Percentiles rank a stretch among this genome's conserved stretches.
phyloP scores from a whole-genome alignment of 2,888 invertebrate genomes.

The Agrilus cyanescens region DNA sequence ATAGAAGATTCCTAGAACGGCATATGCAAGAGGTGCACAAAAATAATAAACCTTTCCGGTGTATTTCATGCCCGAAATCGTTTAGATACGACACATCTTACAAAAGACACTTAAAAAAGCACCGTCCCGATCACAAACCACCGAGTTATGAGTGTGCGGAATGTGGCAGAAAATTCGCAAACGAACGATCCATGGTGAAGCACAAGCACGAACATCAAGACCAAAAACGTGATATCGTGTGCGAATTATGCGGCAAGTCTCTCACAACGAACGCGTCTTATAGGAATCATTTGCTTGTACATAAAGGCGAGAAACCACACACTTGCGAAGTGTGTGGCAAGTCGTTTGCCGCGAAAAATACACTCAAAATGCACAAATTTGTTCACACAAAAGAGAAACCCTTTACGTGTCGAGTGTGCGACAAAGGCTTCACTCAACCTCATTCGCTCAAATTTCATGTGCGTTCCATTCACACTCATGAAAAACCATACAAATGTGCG shows the following conservation, averaged over 20 bases:
- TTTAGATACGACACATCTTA: too few species aligned
- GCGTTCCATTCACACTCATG: conserved; percentile 6
- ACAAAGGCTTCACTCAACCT: conserved; percentile 11
- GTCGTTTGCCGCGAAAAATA: conserved; percentile 18
- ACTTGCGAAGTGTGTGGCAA: conserved; percentile 17
- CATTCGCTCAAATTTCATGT: conserved; percentile 8
- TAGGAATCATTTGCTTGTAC: conserved; percentile 11
- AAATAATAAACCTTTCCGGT: too few species aligned
- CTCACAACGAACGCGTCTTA: conserved; percentile 11
- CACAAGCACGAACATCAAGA: too few species aligned
- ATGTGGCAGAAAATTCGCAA: too few species aligned
- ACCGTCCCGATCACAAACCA: too few species aligned
- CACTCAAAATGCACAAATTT: conserved; percentile 18
- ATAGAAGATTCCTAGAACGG: too few species aligned
- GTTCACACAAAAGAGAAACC: conserved; percentile 18
- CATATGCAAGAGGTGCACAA: too few species aligned
- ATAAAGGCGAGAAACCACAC: conserved; percentile 11
- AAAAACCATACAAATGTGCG: conserved; percentile 30
- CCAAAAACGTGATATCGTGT: conserved; percentile 2
- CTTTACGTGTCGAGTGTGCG: conserved; percentile 8
- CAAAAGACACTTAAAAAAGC: too few species aligned
- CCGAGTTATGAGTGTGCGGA: too few species aligned
- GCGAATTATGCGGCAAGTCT: conserved; percentile 13
- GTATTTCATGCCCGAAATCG: too few species aligned
- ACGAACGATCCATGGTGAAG: too few species aligned